Conservation (phyloP, 2,888 invertebrate species). For the Heterodera filipjevi region DNA sequence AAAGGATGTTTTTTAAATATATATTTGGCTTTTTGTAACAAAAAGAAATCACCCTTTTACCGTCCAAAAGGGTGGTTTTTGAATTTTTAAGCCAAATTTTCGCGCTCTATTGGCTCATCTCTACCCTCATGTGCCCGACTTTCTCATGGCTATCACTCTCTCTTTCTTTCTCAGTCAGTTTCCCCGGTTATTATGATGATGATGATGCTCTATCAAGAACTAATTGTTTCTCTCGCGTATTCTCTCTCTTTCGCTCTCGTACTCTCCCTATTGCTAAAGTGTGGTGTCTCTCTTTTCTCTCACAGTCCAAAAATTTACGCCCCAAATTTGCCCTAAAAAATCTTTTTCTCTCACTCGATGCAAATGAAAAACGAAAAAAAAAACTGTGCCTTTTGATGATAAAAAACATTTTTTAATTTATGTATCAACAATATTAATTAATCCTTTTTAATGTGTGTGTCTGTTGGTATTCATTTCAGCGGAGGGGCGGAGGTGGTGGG, state of each 20-base stretch:
- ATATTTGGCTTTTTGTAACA: too few species aligned
- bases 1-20: too few species aligned
- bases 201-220: neutral
- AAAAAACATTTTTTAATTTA: neutral
- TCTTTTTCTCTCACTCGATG: neutral
- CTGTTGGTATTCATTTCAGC: neutral
- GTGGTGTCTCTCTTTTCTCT: neutral
- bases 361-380: neutral
- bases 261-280: neutral
- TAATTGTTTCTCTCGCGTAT: neutral
- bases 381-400: neutral
- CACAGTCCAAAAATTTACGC: conserved; percentile 5
- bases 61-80: neutral
- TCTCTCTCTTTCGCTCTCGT: neutral
- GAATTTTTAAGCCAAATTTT: neutral
- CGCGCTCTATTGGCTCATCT: too few species aligned
- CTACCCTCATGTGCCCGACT: too few species aligned
- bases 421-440: neutral
- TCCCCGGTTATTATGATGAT: neutral
- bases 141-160: too few species aligned
- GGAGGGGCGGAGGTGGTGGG: neutral
- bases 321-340: conserved; percentile 2
- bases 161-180: too few species aligned
- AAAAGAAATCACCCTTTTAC: neutral
- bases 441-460: neutral